These are phyloP conservation scores for Peromyscus melanophrys DNA, from an alignment of 2,797 vertebrate species.

Conservation along the genomic window DNA sequence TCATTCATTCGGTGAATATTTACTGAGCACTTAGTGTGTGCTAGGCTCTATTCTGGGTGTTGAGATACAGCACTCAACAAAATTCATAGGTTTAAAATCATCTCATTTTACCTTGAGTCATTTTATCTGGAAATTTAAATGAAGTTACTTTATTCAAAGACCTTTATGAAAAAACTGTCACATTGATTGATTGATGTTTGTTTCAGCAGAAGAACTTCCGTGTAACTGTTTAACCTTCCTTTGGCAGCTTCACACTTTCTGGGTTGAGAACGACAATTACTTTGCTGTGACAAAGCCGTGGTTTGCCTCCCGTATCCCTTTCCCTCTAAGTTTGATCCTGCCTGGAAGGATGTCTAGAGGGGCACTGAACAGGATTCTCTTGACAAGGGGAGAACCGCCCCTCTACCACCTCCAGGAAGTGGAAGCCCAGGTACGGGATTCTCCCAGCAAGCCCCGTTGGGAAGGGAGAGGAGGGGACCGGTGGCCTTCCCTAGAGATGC, in stretches of 20 bases:
- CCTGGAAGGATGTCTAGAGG: slow-evolving; percentile 93
- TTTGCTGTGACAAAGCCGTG: slow-evolving; percentile 96
- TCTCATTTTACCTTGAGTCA: slow-evolving; percentile 51
- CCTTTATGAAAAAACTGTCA: not conserved
- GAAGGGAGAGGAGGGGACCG: not conserved
- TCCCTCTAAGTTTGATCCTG: slow-evolving; percentile 95
- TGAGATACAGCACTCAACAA: slow-evolving; percentile 37
- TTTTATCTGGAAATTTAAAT: slow-evolving; percentile 49
- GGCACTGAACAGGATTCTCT: slow-evolving; percentile 95
- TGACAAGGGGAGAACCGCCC: slow-evolving; percentile 95
- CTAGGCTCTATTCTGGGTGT: slow-evolving; percentile 36
- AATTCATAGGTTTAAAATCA: slow-evolving; percentile 24
- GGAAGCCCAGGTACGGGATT: slow-evolving; percentile 94
- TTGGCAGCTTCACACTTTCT: slow-evolving; percentile 97
- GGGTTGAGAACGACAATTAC: slow-evolving; percentile 98
- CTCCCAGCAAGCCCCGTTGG: not conserved
- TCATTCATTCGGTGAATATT: slow-evolving; percentile 1
- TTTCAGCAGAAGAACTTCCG: slow-evolving; percentile 50
- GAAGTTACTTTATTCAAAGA: slow-evolving; percentile 5
- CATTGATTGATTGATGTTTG: not conserved
- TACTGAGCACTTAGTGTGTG: not conserved
- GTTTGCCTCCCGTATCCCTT: slow-evolving; percentile 97
- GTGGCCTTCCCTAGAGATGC: not conserved
- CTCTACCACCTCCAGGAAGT: slow-evolving; percentile 94
- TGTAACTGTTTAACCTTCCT: slow-evolving; percentile 2